Conservation (phyloP, 1,140 invertebrate species). For the Globodera ellingtonae region DNA sequence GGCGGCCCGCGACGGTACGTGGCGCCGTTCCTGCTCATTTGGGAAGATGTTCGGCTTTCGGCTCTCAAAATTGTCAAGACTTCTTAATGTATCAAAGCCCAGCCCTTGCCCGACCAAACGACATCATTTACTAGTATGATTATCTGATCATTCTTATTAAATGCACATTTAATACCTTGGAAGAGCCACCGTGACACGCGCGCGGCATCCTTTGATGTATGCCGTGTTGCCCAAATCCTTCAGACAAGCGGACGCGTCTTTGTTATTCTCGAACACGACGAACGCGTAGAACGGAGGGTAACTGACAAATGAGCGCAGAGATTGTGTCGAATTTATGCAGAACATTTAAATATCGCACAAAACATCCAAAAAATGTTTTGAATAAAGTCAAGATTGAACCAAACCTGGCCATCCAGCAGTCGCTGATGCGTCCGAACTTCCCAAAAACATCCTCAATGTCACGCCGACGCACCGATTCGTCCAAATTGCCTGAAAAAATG, state of each 20-base stretch:
- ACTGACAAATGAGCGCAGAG: not conserved
- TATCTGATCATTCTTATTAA: not conserved
- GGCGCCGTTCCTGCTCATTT: constrained; percentile 10
- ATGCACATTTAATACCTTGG: constrained; percentile 24
- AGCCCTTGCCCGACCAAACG: too few relatives aligned
- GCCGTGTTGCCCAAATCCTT: constrained; percentile 29
- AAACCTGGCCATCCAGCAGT: constrained; percentile 40
- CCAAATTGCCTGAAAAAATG: constrained; percentile 30
- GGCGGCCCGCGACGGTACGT: constrained; percentile 18
- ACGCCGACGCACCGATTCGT: constrained; percentile 39
- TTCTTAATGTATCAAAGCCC: too few relatives aligned
- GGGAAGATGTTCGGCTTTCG: constrained; percentile 14
- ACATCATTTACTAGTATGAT: not conserved
- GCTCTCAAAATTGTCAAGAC: not conserved
- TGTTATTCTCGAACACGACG: constrained; percentile 31
- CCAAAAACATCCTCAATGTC: constrained; percentile 44
- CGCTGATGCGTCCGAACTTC: constrained; percentile 39
- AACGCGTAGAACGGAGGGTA: constrained; percentile 45
- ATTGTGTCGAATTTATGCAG: too few relatives aligned
- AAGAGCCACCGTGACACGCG: constrained; percentile 40
- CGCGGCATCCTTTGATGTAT: constrained; percentile 32
- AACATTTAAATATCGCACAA: too few relatives aligned
- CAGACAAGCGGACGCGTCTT: constrained; percentile 15
- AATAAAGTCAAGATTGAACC: not conserved
- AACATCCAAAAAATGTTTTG: too few relatives aligned